Percentiles rank a stretch among this genome's conserved stretches.
Evolutionary conservation across 2,113 vertebrate species (phyloP).

Genomic region (Choloepus hoffmanni): DNA sequence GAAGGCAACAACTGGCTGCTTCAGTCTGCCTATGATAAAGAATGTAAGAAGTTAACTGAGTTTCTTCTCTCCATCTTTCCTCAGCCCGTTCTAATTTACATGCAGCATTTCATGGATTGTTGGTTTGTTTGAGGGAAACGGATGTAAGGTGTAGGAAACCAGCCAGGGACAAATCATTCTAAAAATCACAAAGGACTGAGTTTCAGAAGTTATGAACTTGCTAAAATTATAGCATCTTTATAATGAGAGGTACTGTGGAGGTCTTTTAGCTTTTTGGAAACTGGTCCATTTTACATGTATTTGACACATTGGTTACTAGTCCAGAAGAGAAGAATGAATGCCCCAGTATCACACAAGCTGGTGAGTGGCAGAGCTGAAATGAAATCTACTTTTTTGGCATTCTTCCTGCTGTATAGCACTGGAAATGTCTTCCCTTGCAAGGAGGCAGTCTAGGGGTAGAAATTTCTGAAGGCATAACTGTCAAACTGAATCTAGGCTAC

Average conservation of each 20-base stretch:
- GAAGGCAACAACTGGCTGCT: background rate
- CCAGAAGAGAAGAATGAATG: background rate
- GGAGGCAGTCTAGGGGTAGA: background rate
- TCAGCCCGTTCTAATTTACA: background rate
- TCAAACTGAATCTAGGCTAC: background rate
- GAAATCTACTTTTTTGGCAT: background rate
- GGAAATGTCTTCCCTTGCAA: background rate
- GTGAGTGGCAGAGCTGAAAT: background rate
- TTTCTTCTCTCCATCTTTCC: background rate
- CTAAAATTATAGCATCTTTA: background rate
- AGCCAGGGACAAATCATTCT: background rate
- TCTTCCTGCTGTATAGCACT: background rate
- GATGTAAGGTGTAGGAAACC: background rate
- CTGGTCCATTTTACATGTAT: background rate
- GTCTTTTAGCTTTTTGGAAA: background rate
- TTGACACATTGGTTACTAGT: background rate
- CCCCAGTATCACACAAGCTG: background rate
- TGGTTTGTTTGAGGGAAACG: background rate
- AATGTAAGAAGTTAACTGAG: background rate
- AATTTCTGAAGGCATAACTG: background rate
- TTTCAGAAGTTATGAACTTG: background rate
- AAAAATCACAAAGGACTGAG: background rate
- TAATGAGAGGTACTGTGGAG: background rate
- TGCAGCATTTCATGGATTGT: background rate
- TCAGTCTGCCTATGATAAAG: background rate